These are phyloP conservation scores for Petrocephalus microphthalmus DNA, from an alignment of 2,113 vertebrate species.

Conservation along the genomic window DNA sequence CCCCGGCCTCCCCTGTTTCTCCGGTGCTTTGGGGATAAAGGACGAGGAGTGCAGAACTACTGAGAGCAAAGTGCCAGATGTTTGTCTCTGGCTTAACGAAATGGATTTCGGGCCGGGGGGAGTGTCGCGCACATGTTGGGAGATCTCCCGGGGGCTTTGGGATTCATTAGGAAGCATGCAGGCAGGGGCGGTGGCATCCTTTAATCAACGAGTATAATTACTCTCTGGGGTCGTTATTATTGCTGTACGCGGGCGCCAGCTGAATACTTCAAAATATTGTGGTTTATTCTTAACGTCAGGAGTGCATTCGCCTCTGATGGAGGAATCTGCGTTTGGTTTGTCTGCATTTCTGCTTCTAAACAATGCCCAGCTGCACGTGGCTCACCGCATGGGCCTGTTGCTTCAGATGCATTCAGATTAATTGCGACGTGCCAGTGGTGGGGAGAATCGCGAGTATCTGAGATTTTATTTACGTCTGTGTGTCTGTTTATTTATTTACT, in stretches of 20 bases:
- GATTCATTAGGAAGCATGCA: slow-evolving; percentile 28
- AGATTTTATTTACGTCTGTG: not conserved
- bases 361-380: not conserved
- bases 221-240: slow-evolving; percentile 17
- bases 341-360: not conserved
- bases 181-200: slow-evolving; percentile 17
- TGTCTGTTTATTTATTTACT: not conserved
- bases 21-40: not conserved
- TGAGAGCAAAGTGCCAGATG: slow-evolving; percentile 19
- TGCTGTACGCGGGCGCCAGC: not conserved
- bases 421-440: not conserved
- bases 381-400: not conserved
- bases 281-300: not conserved
- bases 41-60: not conserved
- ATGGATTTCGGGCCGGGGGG: slow-evolving; percentile 4
- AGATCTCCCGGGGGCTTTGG: slow-evolving; percentile 11
- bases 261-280: not conserved
- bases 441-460: not conserved
- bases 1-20: not conserved
- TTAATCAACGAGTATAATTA: slow-evolving; percentile 26
- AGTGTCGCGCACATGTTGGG: not conserved
- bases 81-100: slow-evolving; percentile 8
- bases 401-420: not conserved
- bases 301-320: not conserved
- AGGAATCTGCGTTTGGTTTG: not conserved